A percentile compares a stretch with the other conserved stretches of the same genome.
Conservation (phyloP, 2,797 vertebrate genomes). For the Erpetoichthys calabaricus region DNA sequence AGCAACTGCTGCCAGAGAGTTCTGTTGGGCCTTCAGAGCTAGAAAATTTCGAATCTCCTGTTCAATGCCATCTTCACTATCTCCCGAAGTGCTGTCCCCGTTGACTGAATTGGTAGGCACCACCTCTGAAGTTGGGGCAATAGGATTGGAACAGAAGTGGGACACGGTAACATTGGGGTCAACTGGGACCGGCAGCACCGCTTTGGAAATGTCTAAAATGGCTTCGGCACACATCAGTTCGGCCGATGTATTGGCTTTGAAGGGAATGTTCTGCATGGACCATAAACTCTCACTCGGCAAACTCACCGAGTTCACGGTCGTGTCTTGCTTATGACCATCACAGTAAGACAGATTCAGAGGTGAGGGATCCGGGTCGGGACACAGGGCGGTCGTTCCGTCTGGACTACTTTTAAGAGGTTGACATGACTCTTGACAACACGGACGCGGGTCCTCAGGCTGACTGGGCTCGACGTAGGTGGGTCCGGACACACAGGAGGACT, state of each 20-base stretch:
- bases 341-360: too few relatives aligned
- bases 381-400: too few relatives aligned
- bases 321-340: too few relatives aligned
- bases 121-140: constrained; percentile 13
- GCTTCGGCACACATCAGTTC: constrained; percentile 93
- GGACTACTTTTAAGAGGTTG: too few relatives aligned
- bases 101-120: constrained; percentile 23
- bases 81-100: constrained; percentile 67
- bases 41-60: constrained; percentile 83
- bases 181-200: constrained; percentile 64
- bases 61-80: constrained; percentile 91
- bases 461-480: constrained; percentile 21
- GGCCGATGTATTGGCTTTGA: constrained; percentile 66
- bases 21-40: constrained; percentile 76
- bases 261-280: constrained; percentile 18
- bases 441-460: too few relatives aligned
- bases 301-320: background rate
- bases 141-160: constrained; percentile 17
- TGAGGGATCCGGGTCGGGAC: too few relatives aligned
- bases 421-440: too few relatives aligned
- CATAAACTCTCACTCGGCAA: constrained; percentile 10
- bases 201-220: constrained; percentile 92
- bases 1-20: constrained; percentile 30
- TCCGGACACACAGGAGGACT: constrained; percentile 15
- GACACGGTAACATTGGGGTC: constrained; percentile 26